Conservation (phyloP, 2,797 vertebrate species). For the Chloroceryle amazona region DNA sequence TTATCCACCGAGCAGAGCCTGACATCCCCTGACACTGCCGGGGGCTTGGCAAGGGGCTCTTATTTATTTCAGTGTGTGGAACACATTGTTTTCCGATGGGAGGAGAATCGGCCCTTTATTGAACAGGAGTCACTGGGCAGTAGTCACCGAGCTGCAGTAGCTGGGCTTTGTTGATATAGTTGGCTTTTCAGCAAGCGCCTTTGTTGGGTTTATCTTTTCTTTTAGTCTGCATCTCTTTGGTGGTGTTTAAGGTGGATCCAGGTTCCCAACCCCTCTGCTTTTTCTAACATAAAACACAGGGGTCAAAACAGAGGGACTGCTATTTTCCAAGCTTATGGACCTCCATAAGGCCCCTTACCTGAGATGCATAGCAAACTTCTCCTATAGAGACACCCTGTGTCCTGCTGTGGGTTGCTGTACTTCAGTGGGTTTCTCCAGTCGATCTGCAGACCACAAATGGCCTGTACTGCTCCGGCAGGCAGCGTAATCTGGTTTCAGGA, state of each 20-base stretch:
- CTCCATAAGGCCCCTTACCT: neutral
- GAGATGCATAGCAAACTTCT: neutral
- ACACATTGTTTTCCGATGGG: slow-evolving; percentile 53
- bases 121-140: slow-evolving; percentile 12
- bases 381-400: neutral
- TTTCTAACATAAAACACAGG: neutral
- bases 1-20: slow-evolving; percentile 44
- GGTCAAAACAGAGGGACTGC: neutral
- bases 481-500: neutral
- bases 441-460: neutral
- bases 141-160: neutral
- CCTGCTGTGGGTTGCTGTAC: neutral
- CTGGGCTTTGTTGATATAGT: slow-evolving; percentile 18
- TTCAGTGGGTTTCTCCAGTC: neutral
- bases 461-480: neutral
- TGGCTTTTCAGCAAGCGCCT: neutral
- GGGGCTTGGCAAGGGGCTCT: neutral
- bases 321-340: neutral
- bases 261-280: neutral
- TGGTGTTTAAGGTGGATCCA: neutral
- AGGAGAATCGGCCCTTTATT: slow-evolving; percentile 67
- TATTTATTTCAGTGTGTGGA: slow-evolving; percentile 53
- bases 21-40: slow-evolving; percentile 57
- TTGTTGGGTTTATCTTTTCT: slow-evolving; percentile 32
- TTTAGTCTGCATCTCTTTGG: neutral